These are phyloP conservation scores for Cheilosia scutellata DNA, from an alignment of 2,888 invertebrate genomes.

Conservation along the genomic window DNA sequence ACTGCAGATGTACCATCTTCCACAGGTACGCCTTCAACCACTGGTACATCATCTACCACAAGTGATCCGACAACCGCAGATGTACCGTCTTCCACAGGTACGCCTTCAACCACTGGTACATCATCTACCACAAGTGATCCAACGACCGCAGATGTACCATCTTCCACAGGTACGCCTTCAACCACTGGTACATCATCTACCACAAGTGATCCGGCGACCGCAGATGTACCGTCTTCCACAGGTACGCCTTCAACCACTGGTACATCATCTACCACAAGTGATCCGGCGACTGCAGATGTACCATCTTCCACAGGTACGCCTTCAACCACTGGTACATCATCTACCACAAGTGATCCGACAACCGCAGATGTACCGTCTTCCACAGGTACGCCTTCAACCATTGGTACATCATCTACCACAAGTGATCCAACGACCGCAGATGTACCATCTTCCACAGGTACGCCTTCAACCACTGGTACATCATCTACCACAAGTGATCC, in stretches of 20 bases:
- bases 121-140: background rate
- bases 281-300: background rate
- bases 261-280: background rate
- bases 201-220: slow-evolving; percentile 11
- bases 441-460: background rate
- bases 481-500: background rate
- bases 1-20: no score
- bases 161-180: background rate
- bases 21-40: background rate
- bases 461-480: background rate
- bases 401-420: background rate
- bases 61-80: no score
- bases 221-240: slow-evolving; percentile 12
- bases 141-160: background rate
- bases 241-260: background rate
- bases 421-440: background rate
- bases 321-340: background rate
- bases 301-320: background rate
- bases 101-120: no score
- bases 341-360: background rate
- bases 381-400: background rate
- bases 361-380: background rate
- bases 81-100: background rate
- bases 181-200: background rate
- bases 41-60: background rate